Percentiles rank a stretch among this genome's conserved stretches.
These are phyloP conservation scores for Coptodon rendalli DNA, from an alignment of 2,113 vertebrate species.

Conservation along the genomic window DNA sequence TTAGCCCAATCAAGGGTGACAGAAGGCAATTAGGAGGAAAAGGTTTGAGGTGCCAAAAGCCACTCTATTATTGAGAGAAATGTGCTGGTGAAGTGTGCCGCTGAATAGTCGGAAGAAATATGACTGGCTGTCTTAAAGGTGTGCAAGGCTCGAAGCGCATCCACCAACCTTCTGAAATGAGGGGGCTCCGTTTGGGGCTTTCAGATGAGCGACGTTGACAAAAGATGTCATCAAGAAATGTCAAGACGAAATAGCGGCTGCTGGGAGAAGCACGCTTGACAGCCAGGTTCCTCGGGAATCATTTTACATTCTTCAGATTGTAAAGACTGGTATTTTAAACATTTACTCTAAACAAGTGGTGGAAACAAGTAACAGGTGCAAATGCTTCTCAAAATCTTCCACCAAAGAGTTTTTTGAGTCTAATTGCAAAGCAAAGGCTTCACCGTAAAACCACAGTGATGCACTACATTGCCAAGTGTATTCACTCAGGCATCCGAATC, in stretches of 20 bases:
- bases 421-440: not conserved
- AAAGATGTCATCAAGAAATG: slow-evolving; percentile 20
- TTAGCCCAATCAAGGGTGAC: slow-evolving; percentile 68
- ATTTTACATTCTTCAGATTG: not conserved
- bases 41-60: slow-evolving; percentile 52
- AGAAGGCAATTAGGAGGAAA: slow-evolving; percentile 63
- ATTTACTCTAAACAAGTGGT: not conserved
- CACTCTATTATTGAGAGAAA: slow-evolving; percentile 40
- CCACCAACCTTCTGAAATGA: not conserved
- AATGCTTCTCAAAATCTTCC: not conserved
- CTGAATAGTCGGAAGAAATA: slow-evolving; percentile 19
- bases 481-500: not conserved
- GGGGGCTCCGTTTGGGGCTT: not conserved
- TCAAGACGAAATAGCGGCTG: not conserved
- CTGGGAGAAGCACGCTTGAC: not conserved
- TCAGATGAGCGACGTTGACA: not conserved
- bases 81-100: slow-evolving; percentile 9
- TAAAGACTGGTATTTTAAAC: not conserved
- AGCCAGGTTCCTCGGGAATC: not conserved
- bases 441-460: not conserved
- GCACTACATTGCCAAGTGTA: not conserved
- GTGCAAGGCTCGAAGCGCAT: slow-evolving; percentile 1
- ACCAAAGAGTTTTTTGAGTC: not conserved
- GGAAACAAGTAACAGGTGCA: slow-evolving; percentile 13
- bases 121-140: slow-evolving; percentile 34